Percentiles rank a stretch among this genome's conserved stretches.
Conservation (phyloP, 2,888 invertebrate genomes). For the Cacoxenus indagator region DNA sequence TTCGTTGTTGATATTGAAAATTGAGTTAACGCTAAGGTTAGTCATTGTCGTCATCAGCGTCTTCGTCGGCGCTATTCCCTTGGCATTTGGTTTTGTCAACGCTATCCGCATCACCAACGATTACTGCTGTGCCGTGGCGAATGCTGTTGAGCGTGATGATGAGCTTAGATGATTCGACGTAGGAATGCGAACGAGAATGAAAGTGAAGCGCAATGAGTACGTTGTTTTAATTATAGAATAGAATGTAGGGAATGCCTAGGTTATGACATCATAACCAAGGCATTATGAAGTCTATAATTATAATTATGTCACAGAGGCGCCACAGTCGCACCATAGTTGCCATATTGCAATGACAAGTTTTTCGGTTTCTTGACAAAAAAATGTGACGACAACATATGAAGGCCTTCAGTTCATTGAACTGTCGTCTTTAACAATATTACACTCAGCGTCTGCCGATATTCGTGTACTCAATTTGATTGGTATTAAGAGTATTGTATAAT, state of each 20-base stretch:
- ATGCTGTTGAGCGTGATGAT: background rate
- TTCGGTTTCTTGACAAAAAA: background rate
- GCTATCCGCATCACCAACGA: background rate
- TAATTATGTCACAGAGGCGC: background rate
- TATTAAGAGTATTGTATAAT: background rate
- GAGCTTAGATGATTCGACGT: background rate
- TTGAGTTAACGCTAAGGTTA: slow-evolving; percentile 44
- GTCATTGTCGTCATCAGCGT: background rate
- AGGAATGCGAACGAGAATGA: background rate
- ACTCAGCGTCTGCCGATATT: background rate
- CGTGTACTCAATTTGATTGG: background rate
- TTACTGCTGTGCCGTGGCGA: background rate
- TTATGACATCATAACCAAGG: background rate
- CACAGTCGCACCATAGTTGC: background rate
- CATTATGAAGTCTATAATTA: background rate
- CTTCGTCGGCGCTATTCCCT: background rate
- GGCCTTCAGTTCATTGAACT: background rate
- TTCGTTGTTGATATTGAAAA: slow-evolving; percentile 51
- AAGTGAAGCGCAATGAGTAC: background rate
- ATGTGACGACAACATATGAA: background rate
- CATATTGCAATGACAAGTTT: background rate
- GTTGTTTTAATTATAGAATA: slow-evolving; percentile 3
- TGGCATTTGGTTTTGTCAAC: background rate
- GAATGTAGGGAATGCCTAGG: background rate
- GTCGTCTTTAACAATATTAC: background rate